Conservation (phyloP, 2,888 invertebrate genomes). For the Pheosia tremula region DNA sequence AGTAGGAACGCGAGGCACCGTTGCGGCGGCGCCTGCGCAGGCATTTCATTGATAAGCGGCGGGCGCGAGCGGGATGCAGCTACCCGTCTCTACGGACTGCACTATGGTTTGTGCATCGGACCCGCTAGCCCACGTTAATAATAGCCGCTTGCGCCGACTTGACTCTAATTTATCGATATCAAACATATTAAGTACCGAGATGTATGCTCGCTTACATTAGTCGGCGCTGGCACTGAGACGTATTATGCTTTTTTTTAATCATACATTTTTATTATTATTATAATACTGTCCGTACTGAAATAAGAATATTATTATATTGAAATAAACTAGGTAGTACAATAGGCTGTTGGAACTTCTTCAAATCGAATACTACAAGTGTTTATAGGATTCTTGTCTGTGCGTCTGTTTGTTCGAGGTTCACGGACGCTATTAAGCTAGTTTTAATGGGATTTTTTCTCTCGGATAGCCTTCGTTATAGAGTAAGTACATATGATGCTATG, state of each 20-base stretch:
- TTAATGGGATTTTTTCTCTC: too few relatives aligned
- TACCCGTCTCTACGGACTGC: conserved; percentile 48
- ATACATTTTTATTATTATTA: conserved; percentile 33
- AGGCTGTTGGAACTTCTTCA: too few relatives aligned
- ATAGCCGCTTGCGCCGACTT: conserved; percentile 39
- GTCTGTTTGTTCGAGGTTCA: too few relatives aligned
- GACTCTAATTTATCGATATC: conserved; percentile 27
- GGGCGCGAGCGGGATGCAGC: conserved; percentile 73
- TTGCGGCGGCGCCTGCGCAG: conserved; percentile 60
- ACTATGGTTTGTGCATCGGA: conserved; percentile 40
- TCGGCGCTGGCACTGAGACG: conserved; percentile 38
- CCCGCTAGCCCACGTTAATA: conserved; percentile 44
- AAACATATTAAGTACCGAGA: conserved; percentile 27
- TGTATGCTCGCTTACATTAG: conserved; percentile 24
- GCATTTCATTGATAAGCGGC: conserved; percentile 81
- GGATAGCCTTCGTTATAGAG: too few relatives aligned
- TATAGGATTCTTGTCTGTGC: too few relatives aligned
- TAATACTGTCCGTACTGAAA: conserved; percentile 43
- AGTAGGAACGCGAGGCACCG: conserved; percentile 74
- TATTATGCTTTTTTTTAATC: conserved; percentile 43
- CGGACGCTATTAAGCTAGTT: too few relatives aligned
- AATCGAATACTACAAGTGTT: too few relatives aligned
- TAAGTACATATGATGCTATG: too few relatives aligned
- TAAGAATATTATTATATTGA: too few relatives aligned
- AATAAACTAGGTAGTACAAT: too few relatives aligned